A percentile compares a stretch with the other conserved stretches of the same genome.
phyloP scores from a whole-genome alignment of 2,888 invertebrate genomes.

The Perdita meconis region DNA sequence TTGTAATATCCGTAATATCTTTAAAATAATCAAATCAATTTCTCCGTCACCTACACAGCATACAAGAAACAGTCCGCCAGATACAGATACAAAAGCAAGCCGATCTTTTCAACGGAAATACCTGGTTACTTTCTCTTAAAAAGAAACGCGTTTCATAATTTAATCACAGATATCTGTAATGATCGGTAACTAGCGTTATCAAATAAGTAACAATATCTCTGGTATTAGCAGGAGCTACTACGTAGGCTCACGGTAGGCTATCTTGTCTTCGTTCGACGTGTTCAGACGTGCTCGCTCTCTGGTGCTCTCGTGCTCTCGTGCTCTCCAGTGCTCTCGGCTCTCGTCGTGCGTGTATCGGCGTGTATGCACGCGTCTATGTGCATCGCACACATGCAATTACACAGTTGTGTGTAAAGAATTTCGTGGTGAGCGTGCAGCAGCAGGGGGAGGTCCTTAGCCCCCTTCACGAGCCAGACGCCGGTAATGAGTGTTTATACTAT shows the following conservation, averaged over 20 bases:
- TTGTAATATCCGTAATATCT: constrained; percentile 3
- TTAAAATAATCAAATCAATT: constrained; percentile 16
- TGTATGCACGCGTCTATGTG: constrained; percentile 22
- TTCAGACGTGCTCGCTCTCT: no score
- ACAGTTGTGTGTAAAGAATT: constrained; percentile 36
- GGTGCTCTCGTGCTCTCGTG: background rate
- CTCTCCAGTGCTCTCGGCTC: constrained; percentile 15
- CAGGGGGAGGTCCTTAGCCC: constrained; percentile 61
- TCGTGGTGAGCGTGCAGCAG: constrained; percentile 47
- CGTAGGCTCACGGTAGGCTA: no score
- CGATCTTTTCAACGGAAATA: constrained; percentile 16
- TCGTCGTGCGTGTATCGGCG: background rate
- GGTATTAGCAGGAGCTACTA: no score
- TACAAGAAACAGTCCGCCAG: background rate
- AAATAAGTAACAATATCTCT: no score
- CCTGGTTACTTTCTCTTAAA: background rate
- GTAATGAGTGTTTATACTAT: constrained; percentile 72
- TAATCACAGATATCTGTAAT: background rate
- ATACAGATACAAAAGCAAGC: constrained; percentile 13
- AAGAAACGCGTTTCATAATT: constrained; percentile 7
- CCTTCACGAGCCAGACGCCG: constrained; percentile 65
- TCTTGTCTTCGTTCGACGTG: constrained; percentile 17
- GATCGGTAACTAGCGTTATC: background rate
- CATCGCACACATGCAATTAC: constrained; percentile 14
- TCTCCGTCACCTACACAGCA: background rate